Evolutionary conservation across 2,888 invertebrate genomes (phyloP), one percentile per base, ranked within the genome.

Genomic region (Archips crataeganus): DNA sequence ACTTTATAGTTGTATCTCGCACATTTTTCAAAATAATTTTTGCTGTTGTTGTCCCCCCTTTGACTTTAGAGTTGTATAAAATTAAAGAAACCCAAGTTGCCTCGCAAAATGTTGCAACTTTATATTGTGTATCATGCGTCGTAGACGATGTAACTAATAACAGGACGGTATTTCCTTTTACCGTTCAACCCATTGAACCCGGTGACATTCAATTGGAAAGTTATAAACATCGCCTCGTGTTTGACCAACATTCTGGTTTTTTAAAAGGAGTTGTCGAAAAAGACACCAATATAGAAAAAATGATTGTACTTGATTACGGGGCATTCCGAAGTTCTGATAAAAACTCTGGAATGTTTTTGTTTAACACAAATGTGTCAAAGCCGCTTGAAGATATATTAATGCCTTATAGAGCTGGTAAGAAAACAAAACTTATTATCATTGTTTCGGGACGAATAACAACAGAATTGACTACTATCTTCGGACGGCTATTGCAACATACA

Each of bases 311-410:
- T 36, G 97, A 97, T 79, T 98, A 98, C 84, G 97, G 97, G 0
- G 98, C 98, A 0, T 99, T 99, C 86, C 96, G 96, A 70, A 98
- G 98, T 74, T 97, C 98, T 0, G 97, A 97, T 86, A 96, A 97
- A 82, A 97, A 98, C 87, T 98, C 98, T 13, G 99, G 99, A 0
- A 99, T 99, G 13, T 99, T 99, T 88, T 95, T 99, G 23, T 99
- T 99, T 85, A 98, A 98, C 91, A 98, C 97, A 0, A 97, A 97
- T 82, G 95, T 97, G 15, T 95, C 96, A 4, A 98, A 98, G 75
- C 97, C 97, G 42, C 96, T 98, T 82, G 95, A 96, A 79, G 97
- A 98, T 85, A 96, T 98, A 36, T 90, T 98, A 60, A 95, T 95
- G 75, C 96, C 96, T 59, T 98, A 97, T 82, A 95, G 95, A 77